phyloP scores from a whole-genome alignment of 1,140 invertebrate genomes.

The Apolygus lucorum region DNA sequence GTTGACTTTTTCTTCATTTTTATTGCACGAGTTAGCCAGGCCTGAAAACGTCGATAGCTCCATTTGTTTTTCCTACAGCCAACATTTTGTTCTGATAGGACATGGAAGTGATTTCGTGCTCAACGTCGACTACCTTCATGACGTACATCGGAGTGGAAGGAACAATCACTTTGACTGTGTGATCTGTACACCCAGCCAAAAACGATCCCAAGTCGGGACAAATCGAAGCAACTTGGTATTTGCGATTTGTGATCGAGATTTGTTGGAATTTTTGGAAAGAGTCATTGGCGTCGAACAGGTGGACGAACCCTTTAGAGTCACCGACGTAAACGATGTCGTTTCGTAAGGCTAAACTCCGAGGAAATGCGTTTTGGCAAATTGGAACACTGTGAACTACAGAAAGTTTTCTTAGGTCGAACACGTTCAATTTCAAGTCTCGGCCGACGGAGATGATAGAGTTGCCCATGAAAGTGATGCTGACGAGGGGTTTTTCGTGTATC shows the following conservation, averaged over 20 bases:
- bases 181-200: neutral
- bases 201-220: neutral
- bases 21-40: too few relatives aligned
- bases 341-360: neutral
- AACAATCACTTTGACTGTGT: neutral
- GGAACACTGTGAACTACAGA: neutral
- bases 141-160: neutral
- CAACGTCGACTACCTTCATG: neutral
- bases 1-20: too few relatives aligned
- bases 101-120: constrained; percentile 1
- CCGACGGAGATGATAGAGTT: neutral
- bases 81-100: neutral
- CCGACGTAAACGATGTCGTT: neutral
- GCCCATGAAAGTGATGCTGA: neutral
- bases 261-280: neutral
- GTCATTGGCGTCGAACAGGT: neutral
- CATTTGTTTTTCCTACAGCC: neutral
- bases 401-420: neutral
- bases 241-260: neutral
- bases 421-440: neutral
- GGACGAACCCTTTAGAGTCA: neutral
- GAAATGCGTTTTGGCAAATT: neutral
- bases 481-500: neutral
- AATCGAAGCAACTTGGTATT: neutral
- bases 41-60: constrained; percentile 5